Percentiles rank a stretch among this genome's conserved stretches.
Evolutionary conservation across 1,140 invertebrate genomes (phyloP).

Genomic region (Drosophila kikkawai): DNA sequence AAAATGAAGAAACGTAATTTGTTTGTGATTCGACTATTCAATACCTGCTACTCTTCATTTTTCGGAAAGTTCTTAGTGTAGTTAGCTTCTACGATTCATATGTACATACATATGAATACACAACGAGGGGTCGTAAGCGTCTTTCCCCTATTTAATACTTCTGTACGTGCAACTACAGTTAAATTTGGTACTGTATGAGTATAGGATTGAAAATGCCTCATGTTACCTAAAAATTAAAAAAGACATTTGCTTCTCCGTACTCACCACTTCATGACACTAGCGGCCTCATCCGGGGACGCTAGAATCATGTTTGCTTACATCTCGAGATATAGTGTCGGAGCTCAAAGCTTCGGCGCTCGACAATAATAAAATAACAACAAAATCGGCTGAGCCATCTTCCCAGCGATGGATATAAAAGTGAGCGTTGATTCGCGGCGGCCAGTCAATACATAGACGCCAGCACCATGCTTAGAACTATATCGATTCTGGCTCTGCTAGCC

Average conservation of each 20-base stretch:
- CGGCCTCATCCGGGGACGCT: slow-evolving; percentile 18
- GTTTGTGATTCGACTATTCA: not conserved
- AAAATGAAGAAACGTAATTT: not conserved
- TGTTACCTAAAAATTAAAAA: slow-evolving; percentile 9
- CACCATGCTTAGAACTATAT: slow-evolving; percentile 60
- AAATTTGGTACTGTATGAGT: not conserved
- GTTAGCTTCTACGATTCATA: not conserved
- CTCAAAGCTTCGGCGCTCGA: slow-evolving; percentile 43
- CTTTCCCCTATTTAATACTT: not conserved
- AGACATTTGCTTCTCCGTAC: slow-evolving; percentile 19
- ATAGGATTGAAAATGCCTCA: not conserved
- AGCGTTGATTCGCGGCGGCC: slow-evolving; percentile 34
- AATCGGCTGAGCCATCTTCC: slow-evolving; percentile 37
- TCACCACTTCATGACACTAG: slow-evolving; percentile 12
- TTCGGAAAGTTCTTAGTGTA: not conserved
- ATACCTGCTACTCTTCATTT: not conserved
- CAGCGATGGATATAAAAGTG: slow-evolving; percentile 63
- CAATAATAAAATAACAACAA: slow-evolving; percentile 54
- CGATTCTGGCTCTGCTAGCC: slow-evolving; percentile 50
- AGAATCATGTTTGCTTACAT: slow-evolving; percentile 57
- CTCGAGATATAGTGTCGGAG: slow-evolving; percentile 36
- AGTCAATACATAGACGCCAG: slow-evolving; percentile 51
- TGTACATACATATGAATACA: not conserved
- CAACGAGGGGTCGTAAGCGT: not conserved
- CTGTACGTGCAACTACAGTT: not conserved